phyloP scores from a whole-genome alignment of 1,140 invertebrate species.

The Platorchestia sp. region DNA sequence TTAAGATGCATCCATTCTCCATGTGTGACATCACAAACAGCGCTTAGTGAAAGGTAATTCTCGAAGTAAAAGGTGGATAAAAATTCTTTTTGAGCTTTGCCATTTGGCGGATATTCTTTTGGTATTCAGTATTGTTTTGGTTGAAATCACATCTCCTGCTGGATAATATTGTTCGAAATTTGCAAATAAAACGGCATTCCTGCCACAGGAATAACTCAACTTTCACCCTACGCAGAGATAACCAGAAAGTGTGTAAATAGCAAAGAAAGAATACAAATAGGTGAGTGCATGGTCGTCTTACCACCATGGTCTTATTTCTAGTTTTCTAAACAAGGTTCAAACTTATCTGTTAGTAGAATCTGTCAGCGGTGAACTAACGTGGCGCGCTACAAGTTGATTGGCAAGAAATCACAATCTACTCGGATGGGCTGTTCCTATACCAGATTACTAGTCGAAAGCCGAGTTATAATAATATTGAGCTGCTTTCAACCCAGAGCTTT shows the following conservation, averaged over 20 bases:
- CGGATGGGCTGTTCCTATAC: not conserved
- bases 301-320: not conserved
- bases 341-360: not conserved
- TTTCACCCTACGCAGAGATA: not conserved
- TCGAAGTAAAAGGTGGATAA: no score
- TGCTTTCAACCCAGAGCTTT: not conserved
- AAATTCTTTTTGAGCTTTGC: not conserved
- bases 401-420: not conserved
- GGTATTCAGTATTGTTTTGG: not conserved
- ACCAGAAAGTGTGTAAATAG: no score
- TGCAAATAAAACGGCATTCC: not conserved
- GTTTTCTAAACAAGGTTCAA: not conserved
- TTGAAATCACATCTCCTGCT: not conserved
- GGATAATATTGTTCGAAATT: not conserved
- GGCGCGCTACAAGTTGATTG: not conserved
- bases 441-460: not conserved
- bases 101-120: not conserved
- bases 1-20: not conserved
- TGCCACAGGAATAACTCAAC: not conserved
- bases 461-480: not conserved
- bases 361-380: not conserved
- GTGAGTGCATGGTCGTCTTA: not conserved
- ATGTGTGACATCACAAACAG: not conserved
- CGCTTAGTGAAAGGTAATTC: not conserved
- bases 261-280: no score